phyloP scores from a whole-genome alignment of 2,797 vertebrate species.

The Tolypeutes matacus region DNA sequence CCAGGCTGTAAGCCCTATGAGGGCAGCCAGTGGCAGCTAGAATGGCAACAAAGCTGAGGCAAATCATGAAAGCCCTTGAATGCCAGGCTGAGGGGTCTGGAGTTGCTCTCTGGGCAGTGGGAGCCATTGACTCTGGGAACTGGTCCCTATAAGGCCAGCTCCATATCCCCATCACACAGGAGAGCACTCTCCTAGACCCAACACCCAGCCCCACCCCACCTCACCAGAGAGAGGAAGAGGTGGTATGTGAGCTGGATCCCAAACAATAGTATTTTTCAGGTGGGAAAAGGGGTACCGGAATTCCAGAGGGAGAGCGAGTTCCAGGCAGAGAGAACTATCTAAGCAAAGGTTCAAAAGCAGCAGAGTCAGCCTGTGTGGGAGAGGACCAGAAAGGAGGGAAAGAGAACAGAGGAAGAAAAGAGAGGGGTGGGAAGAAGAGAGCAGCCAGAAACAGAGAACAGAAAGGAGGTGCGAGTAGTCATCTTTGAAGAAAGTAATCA shows the following conservation, averaged over 20 bases:
- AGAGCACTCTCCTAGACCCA: background rate
- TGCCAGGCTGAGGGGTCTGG: background rate
- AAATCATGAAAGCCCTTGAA: background rate
- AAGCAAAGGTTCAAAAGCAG: background rate
- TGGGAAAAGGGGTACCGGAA: background rate
- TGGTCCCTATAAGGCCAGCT: background rate
- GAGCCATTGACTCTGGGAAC: background rate
- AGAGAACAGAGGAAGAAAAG: background rate
- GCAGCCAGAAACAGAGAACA: background rate
- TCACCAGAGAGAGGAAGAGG: background rate
- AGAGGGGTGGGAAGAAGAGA: background rate
- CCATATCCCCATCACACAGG: background rate
- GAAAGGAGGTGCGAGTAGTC: background rate
- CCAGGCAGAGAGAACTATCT: background rate
- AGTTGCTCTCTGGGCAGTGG: background rate
- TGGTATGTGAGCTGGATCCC: background rate
- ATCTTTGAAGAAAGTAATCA: background rate
- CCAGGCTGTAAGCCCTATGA: background rate
- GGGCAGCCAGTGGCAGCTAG: accelerated
- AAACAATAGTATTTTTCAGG: background rate
- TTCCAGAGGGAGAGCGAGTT: background rate
- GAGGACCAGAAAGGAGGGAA: background rate
- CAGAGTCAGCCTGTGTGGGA: background rate
- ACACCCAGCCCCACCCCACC: background rate
- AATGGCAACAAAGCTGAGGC: background rate